phyloP scores from a whole-genome alignment of 64 coral and sea anemone genomes.

The Cladopsammia gracilis region DNA sequence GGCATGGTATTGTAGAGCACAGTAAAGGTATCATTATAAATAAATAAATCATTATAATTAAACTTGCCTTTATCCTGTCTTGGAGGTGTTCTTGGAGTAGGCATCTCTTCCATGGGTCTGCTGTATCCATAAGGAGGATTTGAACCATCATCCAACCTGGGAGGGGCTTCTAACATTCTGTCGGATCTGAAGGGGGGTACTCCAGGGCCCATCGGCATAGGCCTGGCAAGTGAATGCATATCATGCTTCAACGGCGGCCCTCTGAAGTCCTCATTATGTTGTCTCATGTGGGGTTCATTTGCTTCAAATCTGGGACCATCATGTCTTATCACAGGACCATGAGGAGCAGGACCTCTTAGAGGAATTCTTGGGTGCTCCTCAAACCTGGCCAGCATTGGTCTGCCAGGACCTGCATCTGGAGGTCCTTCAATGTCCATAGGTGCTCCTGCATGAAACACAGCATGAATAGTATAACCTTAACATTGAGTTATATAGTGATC shows the following conservation, averaged over 20 bases:
- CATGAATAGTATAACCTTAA: neutral
- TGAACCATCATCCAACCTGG: neutral
- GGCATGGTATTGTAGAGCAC: too few relatives aligned
- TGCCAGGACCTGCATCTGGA: constrained; percentile 22
- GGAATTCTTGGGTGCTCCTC: constrained; percentile 26
- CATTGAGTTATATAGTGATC: neutral
- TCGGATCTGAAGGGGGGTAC: constrained; percentile 10
- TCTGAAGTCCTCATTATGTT: constrained; percentile 57
- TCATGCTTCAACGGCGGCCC: constrained; percentile 36
- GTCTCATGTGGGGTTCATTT: constrained; percentile 4
- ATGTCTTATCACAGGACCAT: constrained; percentile 12
- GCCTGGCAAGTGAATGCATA: neutral
- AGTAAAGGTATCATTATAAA: too few relatives aligned
- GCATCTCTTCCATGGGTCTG: constrained; percentile 49
- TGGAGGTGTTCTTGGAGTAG: constrained; percentile 34
- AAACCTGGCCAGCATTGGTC: constrained; percentile 36
- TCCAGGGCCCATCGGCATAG: neutral
- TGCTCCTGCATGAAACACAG: neutral
- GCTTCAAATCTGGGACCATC: constrained; percentile 12
- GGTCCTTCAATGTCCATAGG: constrained; percentile 42
- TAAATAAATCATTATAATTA: neutral
- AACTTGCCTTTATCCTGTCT: constrained; percentile 25
- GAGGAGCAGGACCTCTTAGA: neutral
- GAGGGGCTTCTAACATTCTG: constrained; percentile 34
- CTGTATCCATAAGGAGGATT: constrained; percentile 21